phyloP scores from a whole-genome alignment of 92 coral and sea anemone genomes.

The Zoanthus sansibaricus region DNA sequence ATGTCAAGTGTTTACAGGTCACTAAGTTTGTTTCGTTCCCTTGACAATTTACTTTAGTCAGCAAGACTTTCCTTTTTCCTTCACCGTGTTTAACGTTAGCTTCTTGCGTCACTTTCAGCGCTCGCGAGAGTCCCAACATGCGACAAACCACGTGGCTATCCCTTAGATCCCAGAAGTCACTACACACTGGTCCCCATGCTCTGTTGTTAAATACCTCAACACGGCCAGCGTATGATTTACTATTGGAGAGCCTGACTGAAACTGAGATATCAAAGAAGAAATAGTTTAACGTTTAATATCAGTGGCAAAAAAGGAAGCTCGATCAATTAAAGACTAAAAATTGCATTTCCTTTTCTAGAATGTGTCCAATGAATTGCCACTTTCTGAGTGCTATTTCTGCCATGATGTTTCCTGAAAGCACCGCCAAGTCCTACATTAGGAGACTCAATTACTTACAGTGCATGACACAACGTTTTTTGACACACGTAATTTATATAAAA shows the following conservation, averaged over 20 bases:
- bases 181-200: conserved; percentile 26
- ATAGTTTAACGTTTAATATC: background rate
- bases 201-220: background rate
- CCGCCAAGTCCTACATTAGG: no score
- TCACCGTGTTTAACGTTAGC: background rate
- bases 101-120: background rate
- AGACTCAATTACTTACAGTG: no score
- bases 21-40: conserved; percentile 27
- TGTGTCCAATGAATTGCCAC: no score
- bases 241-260: background rate
- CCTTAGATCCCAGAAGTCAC: conserved; percentile 13
- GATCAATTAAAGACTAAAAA: no score
- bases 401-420: no score
- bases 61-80: background rate
- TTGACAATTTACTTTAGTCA: background rate
- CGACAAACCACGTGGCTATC: conserved; percentile 16
- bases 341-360: no score
- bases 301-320: no score
- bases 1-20: background rate
- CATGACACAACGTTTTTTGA: no score
- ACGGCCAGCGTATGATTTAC: background rate
- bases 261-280: background rate
- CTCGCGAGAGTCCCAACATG: conserved; percentile 17
- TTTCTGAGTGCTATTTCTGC: no score
- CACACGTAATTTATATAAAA: no score